phyloP scores from a whole-genome alignment of 2,113 vertebrate species.

The Butorides virescens region DNA sequence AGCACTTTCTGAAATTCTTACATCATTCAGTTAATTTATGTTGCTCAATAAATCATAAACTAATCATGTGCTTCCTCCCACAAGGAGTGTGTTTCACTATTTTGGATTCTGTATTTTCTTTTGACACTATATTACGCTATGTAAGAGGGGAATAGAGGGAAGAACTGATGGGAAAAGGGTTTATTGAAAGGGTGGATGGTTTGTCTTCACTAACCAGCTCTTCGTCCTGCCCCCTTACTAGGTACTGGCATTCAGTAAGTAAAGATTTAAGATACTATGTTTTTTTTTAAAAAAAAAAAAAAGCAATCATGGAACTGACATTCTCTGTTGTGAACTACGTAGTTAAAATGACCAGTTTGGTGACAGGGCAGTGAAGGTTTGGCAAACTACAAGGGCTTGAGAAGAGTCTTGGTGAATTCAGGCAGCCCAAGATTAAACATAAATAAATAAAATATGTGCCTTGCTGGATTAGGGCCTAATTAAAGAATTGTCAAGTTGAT shows the following conservation, averaged over 20 bases:
- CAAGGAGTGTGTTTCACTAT: not conserved
- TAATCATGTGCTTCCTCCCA: constrained; percentile 7
- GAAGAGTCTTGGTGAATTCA: not conserved
- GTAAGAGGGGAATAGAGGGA: not conserved
- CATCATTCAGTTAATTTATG: not conserved
- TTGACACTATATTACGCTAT: not conserved
- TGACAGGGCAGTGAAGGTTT: not conserved
- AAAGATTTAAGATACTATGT: not conserved
- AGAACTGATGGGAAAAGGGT: not conserved
- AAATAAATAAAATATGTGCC: not conserved
- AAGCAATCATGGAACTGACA: rapidly evolving
- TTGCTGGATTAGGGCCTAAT: not conserved
- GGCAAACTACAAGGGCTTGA: not conserved
- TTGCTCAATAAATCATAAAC: constrained; percentile 15
- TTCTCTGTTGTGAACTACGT: not conserved
- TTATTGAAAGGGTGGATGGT: not conserved
- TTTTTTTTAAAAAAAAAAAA: not conserved
- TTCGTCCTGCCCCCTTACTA: not conserved
- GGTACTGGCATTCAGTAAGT: not conserved
- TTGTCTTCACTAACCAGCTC: not conserved
- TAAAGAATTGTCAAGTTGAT: not conserved
- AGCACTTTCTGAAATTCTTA: not conserved
- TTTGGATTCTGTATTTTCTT: constrained; percentile 17
- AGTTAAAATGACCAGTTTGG: not conserved
- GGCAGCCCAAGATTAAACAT: not conserved